These are phyloP conservation scores for Coregonus suidteri DNA, from an alignment of 2,797 vertebrate genomes.

Conservation along the genomic window DNA sequence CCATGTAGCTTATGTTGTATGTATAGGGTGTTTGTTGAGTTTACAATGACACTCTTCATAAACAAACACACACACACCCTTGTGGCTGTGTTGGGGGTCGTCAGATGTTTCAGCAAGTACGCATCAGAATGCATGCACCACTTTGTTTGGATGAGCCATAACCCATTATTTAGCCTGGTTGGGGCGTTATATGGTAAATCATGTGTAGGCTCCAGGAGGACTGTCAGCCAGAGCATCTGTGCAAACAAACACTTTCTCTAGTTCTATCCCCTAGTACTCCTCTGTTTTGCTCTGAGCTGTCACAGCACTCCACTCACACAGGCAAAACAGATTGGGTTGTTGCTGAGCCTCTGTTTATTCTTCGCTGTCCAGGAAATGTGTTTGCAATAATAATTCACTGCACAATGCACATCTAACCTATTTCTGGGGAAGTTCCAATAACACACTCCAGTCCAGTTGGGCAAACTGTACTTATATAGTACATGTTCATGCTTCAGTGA, in stretches of 20 bases:
- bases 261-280: slow-evolving; percentile 16
- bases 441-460: neutral
- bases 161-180: slow-evolving; percentile 45
- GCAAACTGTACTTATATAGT: neutral
- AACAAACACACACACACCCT: neutral
- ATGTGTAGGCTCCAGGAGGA: slow-evolving; percentile 44
- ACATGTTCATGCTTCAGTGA: neutral
- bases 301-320: slow-evolving; percentile 32
- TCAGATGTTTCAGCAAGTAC: slow-evolving; percentile 47
- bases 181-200: slow-evolving; percentile 47
- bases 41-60: slow-evolving; percentile 35
- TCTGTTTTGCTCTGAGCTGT: slow-evolving; percentile 55
- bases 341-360: slow-evolving; percentile 36
- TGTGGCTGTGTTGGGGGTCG: slow-evolving; percentile 41
- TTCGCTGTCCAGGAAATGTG: slow-evolving; percentile 42
- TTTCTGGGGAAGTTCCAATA: neutral
- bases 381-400: slow-evolving; percentile 39
- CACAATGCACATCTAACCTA: slow-evolving; percentile 13
- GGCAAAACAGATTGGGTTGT: slow-evolving; percentile 46
- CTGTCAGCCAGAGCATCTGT: slow-evolving; percentile 54
- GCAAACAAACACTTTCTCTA: slow-evolving; percentile 30
- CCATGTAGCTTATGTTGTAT: neutral
- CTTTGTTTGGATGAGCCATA: slow-evolving; percentile 41
- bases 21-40: slow-evolving; percentile 39
- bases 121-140: slow-evolving; percentile 41